Evolutionary conservation across 2,113 vertebrate genomes (phyloP), one percentile per base, ranked within the genome.

Genomic region (Takifugu bimaculatus): DNA sequence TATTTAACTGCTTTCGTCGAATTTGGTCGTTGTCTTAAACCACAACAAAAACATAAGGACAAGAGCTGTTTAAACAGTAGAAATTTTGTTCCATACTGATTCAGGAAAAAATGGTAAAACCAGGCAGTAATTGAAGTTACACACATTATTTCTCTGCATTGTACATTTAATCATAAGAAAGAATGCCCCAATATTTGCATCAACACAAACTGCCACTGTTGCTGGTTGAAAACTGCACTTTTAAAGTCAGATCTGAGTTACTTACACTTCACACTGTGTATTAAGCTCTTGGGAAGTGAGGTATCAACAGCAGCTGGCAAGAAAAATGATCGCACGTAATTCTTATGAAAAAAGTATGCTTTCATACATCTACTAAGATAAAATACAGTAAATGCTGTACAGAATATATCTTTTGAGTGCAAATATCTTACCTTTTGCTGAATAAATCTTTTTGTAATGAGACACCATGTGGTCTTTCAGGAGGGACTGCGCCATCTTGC

Each of bases 361-460:
- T 14, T 45, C 4, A 15, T 45, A 20, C 20, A 20, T 45, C 0
- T 15, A 1, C 3, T 14, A 45, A 39, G 11, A 2, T 39, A 39
- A 10, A 39, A 20, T 20, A 20, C 20, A 20, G 20, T 20, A 20
- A 20, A 20, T 20, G 35, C 35, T 32, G 3, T 39, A 39, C 7
- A 39, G 11, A 10, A 39, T 2, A 39, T 39, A 20, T 20, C 20
- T 20, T 6, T 11, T 45, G 2, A 45, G 0, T 5, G n/a, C 13
- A 48, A 53, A 29, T 11, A 28, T 12, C 78, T 90, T 91, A 97
- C 96, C 94, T 97, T 95, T 97, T 68, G 96, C 94, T 56, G 93
- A 92, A 85, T 94, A 93, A 71, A 99, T 88, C 88, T 91, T 97
- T 88, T 91, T 96, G 81, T 98, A 98, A 88, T 98, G 96, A 83